Evolutionary conservation across 2,113 vertebrate genomes (phyloP).

Genomic region (Sylvilagus bachmani): DNA sequence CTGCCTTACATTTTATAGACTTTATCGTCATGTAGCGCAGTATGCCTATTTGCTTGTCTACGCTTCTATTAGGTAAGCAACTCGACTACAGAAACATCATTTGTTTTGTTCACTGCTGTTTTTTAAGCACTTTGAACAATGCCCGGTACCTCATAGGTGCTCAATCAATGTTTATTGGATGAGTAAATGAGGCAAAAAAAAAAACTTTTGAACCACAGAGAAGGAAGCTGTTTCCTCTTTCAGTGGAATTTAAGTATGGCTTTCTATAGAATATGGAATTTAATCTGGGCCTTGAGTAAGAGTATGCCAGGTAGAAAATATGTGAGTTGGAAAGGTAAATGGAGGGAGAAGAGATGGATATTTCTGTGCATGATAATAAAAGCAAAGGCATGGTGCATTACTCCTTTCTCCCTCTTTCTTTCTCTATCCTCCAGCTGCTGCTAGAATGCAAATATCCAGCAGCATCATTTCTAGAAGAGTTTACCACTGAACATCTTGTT

Average conservation of each 20-base stretch:
- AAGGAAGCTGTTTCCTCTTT: background rate
- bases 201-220: background rate
- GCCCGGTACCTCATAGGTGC: background rate
- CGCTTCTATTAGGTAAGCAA: background rate
- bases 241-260: background rate
- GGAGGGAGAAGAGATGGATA: background rate
- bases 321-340: background rate
- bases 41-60: background rate
- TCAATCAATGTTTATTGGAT: background rate
- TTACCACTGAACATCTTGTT: background rate
- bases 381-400: background rate
- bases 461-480: constrained; percentile 7
- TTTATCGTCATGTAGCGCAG: background rate
- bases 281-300: background rate
- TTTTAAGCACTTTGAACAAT: background rate
- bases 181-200: background rate
- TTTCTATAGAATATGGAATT: background rate
- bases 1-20: background rate
- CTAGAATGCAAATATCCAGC: background rate
- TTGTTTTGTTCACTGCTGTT: background rate
- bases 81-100: background rate
- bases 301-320: background rate
- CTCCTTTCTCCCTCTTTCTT: background rate
- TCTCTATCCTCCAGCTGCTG: background rate
- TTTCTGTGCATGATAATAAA: background rate